These are phyloP conservation scores for Synanthedon myopaeformis DNA, from an alignment of 2,888 invertebrate genomes.

Conservation along the genomic window DNA sequence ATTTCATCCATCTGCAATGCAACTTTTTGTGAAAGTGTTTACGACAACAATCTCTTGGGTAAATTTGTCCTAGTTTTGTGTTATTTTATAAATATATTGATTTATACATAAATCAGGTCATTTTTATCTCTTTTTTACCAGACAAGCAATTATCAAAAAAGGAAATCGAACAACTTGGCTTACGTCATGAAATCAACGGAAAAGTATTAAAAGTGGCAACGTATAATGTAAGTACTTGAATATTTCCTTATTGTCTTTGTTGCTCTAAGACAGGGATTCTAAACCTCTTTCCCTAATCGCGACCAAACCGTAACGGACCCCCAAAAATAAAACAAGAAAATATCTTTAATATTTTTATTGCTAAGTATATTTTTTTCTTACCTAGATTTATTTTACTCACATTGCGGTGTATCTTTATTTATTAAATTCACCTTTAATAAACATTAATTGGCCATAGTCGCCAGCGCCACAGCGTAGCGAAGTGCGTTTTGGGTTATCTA, in stretches of 20 bases:
- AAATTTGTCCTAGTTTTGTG: conserved; percentile 3
- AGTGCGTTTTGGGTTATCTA: too few species aligned
- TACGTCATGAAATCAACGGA: conserved; percentile 42
- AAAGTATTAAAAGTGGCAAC: conserved; percentile 52
- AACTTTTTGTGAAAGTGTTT: conserved; percentile 40
- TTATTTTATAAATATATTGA: neutral
- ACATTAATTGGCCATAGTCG: too few species aligned
- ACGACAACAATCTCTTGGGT: conserved; percentile 42
- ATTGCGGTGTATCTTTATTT: too few species aligned
- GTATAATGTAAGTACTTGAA: conserved; percentile 40
- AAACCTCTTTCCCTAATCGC: too few species aligned
- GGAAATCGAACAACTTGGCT: conserved; percentile 15
- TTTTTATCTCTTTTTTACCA: conserved; percentile 10
- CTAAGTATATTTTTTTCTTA: too few species aligned
- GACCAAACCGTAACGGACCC: too few species aligned
- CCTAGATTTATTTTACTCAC: too few species aligned
- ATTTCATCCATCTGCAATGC: conserved; percentile 55
- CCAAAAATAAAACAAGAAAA: too few species aligned
- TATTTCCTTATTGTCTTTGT: neutral
- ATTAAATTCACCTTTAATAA: too few species aligned
- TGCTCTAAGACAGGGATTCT: too few species aligned
- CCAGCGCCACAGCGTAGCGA: too few species aligned
- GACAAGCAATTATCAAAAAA: conserved; percentile 20
- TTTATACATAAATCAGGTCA: neutral
- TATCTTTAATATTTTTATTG: too few species aligned